Percentiles rank a stretch among this genome's conserved stretches.
These are phyloP conservation scores for Nephila pilipes DNA, from an alignment of 1,140 invertebrate genomes.

Conservation along the genomic window DNA sequence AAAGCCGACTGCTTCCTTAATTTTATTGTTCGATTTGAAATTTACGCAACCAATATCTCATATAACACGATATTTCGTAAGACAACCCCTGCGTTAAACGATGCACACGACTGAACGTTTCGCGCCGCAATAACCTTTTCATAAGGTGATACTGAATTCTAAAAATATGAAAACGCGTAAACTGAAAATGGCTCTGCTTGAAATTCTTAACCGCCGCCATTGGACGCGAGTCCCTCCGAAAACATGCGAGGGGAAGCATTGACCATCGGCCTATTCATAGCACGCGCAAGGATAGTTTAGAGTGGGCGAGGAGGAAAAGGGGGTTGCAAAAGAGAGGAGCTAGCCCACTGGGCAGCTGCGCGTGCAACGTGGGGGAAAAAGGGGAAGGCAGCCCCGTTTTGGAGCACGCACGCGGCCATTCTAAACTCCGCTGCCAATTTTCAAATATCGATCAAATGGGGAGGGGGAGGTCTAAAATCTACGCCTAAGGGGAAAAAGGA, in stretches of 20 bases:
- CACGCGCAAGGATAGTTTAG: constrained; percentile 71
- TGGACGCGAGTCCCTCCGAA: constrained; percentile 52
- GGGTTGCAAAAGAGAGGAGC: constrained; percentile 60
- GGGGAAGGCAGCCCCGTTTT: constrained; percentile 51
- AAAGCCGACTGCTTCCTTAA: no score
- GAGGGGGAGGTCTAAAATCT: constrained; percentile 70
- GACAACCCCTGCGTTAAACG: no score
- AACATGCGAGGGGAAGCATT: constrained; percentile 61
- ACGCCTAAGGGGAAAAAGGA: constrained; percentile 75
- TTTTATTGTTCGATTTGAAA: no score
- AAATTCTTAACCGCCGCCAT: constrained; percentile 60
- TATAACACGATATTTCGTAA: no score
- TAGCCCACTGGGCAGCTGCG: constrained; percentile 71
- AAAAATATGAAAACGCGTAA: constrained; percentile 17
- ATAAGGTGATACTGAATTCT: neutral
- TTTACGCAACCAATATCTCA: no score
- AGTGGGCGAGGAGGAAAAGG: constrained; percentile 53
- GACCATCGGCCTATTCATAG: constrained; percentile 73
- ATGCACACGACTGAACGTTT: neutral
- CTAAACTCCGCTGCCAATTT: constrained; percentile 73
- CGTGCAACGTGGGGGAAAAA: constrained; percentile 44
- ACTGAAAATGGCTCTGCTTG: constrained; percentile 54
- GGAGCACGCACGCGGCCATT: constrained; percentile 66
- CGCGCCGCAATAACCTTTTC: no score
- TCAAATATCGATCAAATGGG: constrained; percentile 73